Base-by-base conservation (phyloP, 2,888 invertebrate species). In the Rotaria socialis region DNA sequence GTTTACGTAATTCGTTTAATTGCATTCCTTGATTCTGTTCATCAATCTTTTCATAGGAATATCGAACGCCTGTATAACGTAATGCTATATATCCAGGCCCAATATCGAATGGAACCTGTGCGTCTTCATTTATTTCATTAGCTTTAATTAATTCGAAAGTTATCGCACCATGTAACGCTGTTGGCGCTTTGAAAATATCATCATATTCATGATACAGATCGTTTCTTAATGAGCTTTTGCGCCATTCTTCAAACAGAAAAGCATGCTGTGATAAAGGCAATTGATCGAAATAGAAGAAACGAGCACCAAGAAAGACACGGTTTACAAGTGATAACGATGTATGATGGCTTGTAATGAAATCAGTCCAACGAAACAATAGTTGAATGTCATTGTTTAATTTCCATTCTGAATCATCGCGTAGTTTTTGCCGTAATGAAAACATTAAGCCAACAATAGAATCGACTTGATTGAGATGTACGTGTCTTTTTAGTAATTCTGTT, bases 211-310 rank as follows among this genome's bases (percentile, higher is more conserved):
- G 7, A 24, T 22, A 47, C 5, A 27, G 4, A 43, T 1, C 43
- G 10, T 22, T 43, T 5, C 24, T 24, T 75, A 43, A 22, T 2
- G 10, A 75, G 24, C 0, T 75, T 10, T 75, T 4, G 24, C 11
- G 24, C 75, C 75, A 75, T 24, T 41, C 24, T 43, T 41, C 47
- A 3, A 24, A 75, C 7, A 75, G 7, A 22, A 10, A 6, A 24
- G 1, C 24, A 1, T 75, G 75, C 43, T 24, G 4, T 6, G 43
- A 2, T 11, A 75, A 8, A 27, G 75, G 75, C 24, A 75, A 75
- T 75, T 75, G 75, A 75, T 75, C 75, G 14, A 75, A 75, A 75
- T 75, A 75, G 24, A 43, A 43, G 14, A 75, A 75, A 8, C 47
- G 41, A 75, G 75, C 75, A 75, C 75, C 75, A 5, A 75, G 47